Percentiles rank a stretch among this genome's conserved stretches.
Evolutionary conservation across 2,888 invertebrate species (phyloP).

Genomic region (Campopleginae sp.): DNA sequence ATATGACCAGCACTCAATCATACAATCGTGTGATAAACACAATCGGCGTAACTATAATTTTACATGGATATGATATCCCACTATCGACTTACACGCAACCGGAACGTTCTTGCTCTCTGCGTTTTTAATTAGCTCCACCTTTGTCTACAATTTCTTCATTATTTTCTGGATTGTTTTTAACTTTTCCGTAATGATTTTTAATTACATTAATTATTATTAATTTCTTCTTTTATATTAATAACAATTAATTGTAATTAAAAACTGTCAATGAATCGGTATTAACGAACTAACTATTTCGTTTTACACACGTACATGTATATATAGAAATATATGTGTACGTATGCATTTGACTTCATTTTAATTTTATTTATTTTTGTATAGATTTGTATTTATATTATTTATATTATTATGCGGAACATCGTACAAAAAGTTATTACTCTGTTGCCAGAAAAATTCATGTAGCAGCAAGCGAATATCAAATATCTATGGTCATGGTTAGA

Average conservation of each 20-base stretch:
- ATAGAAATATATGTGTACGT: constrained; percentile 15
- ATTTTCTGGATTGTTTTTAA: constrained; percentile 21
- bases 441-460: constrained; percentile 66
- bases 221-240: constrained; percentile 24
- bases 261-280: constrained; percentile 9
- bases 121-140: constrained; percentile 6
- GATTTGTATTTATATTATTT: constrained; percentile 40
- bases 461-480: constrained; percentile 68
- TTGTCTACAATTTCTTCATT: constrained; percentile 42
- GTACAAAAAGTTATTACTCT: constrained; percentile 69
- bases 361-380: background rate
- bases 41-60: constrained; percentile 65
- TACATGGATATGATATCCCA: constrained; percentile 48
- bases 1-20: constrained; percentile 60
- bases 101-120: constrained; percentile 27
- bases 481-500: constrained; percentile 67
- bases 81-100: constrained; percentile 61
- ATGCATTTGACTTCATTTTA: background rate
- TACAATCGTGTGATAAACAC: constrained; percentile 65
- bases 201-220: constrained; percentile 28
- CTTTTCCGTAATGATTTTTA: background rate
- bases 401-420: constrained; percentile 64
- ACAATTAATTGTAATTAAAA: constrained; percentile 16
- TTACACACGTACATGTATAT: constrained; percentile 46
- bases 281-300: constrained; percentile 47